A percentile compares a stretch with the other conserved stretches of the same genome.
These are phyloP conservation scores for Drosophila infuscata DNA, from an alignment of 2,888 invertebrate genomes.

Conservation along the genomic window DNA sequence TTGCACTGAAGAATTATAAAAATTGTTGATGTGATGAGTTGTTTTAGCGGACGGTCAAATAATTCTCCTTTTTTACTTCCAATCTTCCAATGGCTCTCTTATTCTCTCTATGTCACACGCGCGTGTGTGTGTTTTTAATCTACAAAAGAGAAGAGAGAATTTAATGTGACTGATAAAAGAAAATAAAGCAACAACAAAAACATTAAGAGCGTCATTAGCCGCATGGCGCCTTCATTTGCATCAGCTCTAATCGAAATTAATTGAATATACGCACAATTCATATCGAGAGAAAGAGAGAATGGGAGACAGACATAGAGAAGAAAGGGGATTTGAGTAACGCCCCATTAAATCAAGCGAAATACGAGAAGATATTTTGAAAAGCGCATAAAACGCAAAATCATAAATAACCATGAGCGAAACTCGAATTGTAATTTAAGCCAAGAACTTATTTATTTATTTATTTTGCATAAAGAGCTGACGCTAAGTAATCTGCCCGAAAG, in stretches of 20 bases:
- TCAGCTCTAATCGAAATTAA: slow-evolving; percentile 41
- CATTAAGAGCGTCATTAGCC: slow-evolving; percentile 29
- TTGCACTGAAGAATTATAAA: slow-evolving; percentile 31
- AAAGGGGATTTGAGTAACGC: slow-evolving; percentile 31
- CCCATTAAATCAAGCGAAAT: slow-evolving; percentile 13
- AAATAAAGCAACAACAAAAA: background rate
- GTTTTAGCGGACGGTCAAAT: slow-evolving; percentile 43
- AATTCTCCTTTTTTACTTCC: slow-evolving; percentile 4
- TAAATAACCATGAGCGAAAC: background rate
- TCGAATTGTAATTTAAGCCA: background rate
- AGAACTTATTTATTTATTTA: background rate
- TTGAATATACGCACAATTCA: slow-evolving; percentile 33
- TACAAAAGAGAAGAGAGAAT: slow-evolving; percentile 30
- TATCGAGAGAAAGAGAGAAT: background rate
- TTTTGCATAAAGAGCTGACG: background rate
- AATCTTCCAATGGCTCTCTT: slow-evolving; percentile 4
- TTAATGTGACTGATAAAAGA: slow-evolving; percentile 6
- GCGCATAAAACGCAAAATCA: background rate
- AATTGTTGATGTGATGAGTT: slow-evolving; percentile 29
- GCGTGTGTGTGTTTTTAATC: slow-evolving; percentile 29
- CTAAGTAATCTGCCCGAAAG: background rate
- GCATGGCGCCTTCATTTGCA: slow-evolving; percentile 43
- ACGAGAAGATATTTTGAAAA: too few relatives aligned
- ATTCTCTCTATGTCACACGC: slow-evolving; percentile 5
- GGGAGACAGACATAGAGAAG: background rate